Conservation (phyloP, 2,888 invertebrate species). For the Aproaerema taeniolella region DNA sequence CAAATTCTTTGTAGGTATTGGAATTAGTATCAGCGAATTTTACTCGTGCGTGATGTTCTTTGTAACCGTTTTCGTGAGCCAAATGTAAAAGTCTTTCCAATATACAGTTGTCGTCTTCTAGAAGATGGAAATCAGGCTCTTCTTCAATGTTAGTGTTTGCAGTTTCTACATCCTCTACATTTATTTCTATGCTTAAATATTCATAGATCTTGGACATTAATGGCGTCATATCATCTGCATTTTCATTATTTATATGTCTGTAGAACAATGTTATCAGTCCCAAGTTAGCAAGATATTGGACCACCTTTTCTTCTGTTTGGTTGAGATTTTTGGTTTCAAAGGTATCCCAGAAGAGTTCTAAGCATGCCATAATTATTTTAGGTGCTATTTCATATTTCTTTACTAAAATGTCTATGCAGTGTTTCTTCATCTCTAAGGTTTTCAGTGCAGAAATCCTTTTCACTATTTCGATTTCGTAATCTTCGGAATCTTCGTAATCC, state of each 20-base stretch:
- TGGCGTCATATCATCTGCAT: constrained; percentile 45
- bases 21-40: constrained; percentile 73
- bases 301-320: constrained; percentile 37
- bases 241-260: constrained; percentile 47
- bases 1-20: constrained; percentile 72
- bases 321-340: constrained; percentile 31
- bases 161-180: constrained; percentile 23
- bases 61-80: constrained; percentile 64
- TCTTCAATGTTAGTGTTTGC: constrained; percentile 23
- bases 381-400: constrained; percentile 80
- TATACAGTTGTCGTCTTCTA: constrained; percentile 78
- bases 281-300: constrained; percentile 51
- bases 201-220: constrained; percentile 40
- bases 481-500: too few relatives aligned
- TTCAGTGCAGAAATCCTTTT: constrained; percentile 80
- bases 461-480: constrained; percentile 69
- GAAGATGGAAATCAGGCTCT: constrained; percentile 44
- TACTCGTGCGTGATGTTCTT: constrained; percentile 66
- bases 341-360: constrained; percentile 66
- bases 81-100: constrained; percentile 80
- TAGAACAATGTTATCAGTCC: constrained; percentile 51
- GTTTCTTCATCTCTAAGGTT: constrained; percentile 83
- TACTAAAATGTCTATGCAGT: constrained; percentile 83
- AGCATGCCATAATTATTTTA: constrained; percentile 72
- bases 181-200: constrained; percentile 28